These are phyloP conservation scores for Teleopsis dalmanni DNA, from an alignment of 1,140 invertebrate species.

Conservation along the genomic window DNA sequence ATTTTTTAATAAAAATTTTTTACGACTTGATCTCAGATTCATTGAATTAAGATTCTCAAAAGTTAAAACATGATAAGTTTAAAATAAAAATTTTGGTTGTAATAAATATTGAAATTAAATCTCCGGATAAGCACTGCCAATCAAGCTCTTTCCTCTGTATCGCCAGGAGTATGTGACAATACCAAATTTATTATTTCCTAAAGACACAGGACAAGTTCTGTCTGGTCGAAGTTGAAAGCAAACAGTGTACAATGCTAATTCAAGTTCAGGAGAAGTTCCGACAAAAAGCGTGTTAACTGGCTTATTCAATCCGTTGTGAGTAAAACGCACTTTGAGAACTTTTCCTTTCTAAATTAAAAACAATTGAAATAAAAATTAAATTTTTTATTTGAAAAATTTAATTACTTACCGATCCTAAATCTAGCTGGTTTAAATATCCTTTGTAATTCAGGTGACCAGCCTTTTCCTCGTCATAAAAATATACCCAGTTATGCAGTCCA, in stretches of 20 bases:
- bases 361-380: not conserved
- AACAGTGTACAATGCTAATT: conserved; percentile 83
- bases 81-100: too few relatives aligned
- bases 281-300: conserved; percentile 74
- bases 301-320: conserved; percentile 66
- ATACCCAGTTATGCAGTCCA: conserved; percentile 88
- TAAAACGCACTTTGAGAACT: conserved; percentile 69
- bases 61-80: too few relatives aligned
- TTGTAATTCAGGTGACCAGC: conserved; percentile 62
- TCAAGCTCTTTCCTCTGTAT: conserved; percentile 64
- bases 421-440: conserved; percentile 66
- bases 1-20: too few relatives aligned
- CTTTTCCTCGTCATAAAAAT: conserved; percentile 67
- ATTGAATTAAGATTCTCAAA: too few relatives aligned
- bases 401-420: conserved; percentile 60
- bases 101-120: too few relatives aligned
- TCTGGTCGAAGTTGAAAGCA: conserved; percentile 70
- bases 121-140: conserved; percentile 73
- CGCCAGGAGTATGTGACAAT: conserved; percentile 65
- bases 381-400: not conserved
- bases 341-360: conserved; percentile 58
- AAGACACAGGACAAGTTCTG: conserved; percentile 60
- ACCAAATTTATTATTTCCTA: conserved; percentile 60
- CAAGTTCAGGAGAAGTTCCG: conserved; percentile 87
- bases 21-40: too few relatives aligned